Percentiles rank a stretch among this genome's conserved stretches.
These are phyloP conservation scores for Leistus spinibarbis DNA, from an alignment of 2,888 invertebrate genomes.

Conservation along the genomic window DNA sequence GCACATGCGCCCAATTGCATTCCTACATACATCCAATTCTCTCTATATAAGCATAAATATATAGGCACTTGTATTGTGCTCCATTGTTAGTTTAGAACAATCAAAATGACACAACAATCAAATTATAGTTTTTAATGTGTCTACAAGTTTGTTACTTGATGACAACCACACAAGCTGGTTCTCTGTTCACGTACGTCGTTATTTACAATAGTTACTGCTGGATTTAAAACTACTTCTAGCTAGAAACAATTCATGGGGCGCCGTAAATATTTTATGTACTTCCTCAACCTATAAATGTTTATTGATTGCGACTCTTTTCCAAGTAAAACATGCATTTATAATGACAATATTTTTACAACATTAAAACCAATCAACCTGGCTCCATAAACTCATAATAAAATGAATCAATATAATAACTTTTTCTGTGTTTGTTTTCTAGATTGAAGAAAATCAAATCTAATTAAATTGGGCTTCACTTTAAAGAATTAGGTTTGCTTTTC, in stretches of 20 bases:
- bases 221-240: constrained; percentile 7
- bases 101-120: constrained; percentile 24
- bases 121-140: constrained; percentile 25
- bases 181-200: constrained; percentile 1
- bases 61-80: neutral
- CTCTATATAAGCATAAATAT: neutral
- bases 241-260: constrained; percentile 24
- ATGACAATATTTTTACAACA: neutral
- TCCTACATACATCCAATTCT: neutral
- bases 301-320: neutral
- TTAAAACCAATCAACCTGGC: neutral
- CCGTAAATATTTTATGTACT: constrained; percentile 32
- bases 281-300: constrained; percentile 21
- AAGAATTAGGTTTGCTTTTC: too few relatives aligned
- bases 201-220: constrained; percentile 15
- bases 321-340: neutral
- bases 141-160: neutral
- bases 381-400: neutral
- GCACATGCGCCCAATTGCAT: neutral
- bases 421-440: too few relatives aligned
- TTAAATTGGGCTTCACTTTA: too few relatives aligned
- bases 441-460: too few relatives aligned
- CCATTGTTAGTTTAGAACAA: constrained; percentile 32
- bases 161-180: constrained; percentile 1
- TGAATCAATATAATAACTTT: neutral